Base-by-base conservation (phyloP, 2,888 invertebrate species). In the Lithophane semibrunnea region DNA sequence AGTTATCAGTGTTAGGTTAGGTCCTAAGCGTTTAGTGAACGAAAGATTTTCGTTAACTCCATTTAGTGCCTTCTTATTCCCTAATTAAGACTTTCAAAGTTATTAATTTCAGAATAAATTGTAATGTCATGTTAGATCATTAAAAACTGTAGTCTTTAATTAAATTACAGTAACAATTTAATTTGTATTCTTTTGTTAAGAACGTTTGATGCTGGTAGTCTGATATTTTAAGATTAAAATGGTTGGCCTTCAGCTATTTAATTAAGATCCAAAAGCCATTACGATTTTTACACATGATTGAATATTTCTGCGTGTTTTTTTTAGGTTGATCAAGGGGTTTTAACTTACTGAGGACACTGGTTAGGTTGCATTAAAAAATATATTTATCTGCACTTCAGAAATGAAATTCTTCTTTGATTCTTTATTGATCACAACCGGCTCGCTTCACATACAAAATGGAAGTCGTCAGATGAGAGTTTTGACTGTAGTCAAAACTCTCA, bases 61-160 rank as follows among this genome's bases (percentile, higher is more conserved):
- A 66, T 75, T 86, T 75, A 78, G 71, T 75, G 65, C 71, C 69
- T 67, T 74, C 84, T 87, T 73, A 78, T 79, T 52, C 68, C 60
- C 63, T 77, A 88, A 84, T 84, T 86, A 80, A 66, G 58, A 78
- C 77, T 84, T 84, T 58, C 8, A 77, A 75, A 82, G 70, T 84
- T 77, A 82, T 82, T 76, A 82, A 78, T 88, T 77, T 80, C 44
- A 63, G 47, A 74, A 78, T 77, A 77, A 84, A 79, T 80, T 84
- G 64, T 44, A 85, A 80, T 75, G 80, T 81, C 16, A 63, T 83
- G 69, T 65, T 71, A 58, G 63, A 70, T 78, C 37, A 80, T 76
- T 76, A 70, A 80, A 80, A 70, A 65, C 58, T 80, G 44, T 60
- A 29, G 52, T 69, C 8, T 83, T 78, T 78, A 42, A 77, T 75